phyloP scores from a whole-genome alignment of 2,888 invertebrate species.

The Calliscelio sp. region DNA sequence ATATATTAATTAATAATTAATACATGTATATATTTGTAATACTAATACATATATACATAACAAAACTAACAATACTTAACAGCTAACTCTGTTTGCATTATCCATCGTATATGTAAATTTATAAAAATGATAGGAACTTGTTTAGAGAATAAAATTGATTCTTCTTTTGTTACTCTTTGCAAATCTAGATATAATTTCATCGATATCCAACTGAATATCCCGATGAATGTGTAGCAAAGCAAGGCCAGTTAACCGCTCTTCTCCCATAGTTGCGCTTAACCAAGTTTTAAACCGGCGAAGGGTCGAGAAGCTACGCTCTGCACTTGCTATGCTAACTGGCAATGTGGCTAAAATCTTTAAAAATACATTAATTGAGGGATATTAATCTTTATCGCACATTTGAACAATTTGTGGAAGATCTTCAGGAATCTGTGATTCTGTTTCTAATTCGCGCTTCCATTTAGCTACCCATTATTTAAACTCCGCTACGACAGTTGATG shows the following conservation, averaged over 20 bases:
- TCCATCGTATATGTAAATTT: no score
- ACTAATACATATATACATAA: no score
- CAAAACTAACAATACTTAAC: no score
- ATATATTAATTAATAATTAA: no score
- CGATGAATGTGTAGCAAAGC: not conserved
- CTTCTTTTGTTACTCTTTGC: constrained; percentile 78
- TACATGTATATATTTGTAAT: no score
- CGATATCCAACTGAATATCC: not conserved
- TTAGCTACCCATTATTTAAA: constrained; percentile 61
- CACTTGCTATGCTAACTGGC: constrained; percentile 71
- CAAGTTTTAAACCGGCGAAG: constrained; percentile 74
- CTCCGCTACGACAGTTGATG: constrained; percentile 8
- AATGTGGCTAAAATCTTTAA: constrained; percentile 67
- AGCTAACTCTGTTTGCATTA: no score
- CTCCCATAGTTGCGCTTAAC: constrained; percentile 69
- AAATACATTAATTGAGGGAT: constrained; percentile 58
- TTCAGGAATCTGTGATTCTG: constrained; percentile 14
- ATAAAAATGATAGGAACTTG: no score
- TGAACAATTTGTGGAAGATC: constrained; percentile 74
- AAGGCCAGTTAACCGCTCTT: constrained; percentile 72
- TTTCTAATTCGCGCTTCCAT: constrained; percentile 24
- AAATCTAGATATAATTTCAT: not conserved
- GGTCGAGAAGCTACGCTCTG: constrained; percentile 73
- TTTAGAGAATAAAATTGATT: no score
- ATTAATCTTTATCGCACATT: constrained; percentile 65